Evolutionary conservation across 2,888 invertebrate species (phyloP), one percentile per base, ranked within the genome.

Genomic region (Ceraclea dissimilis): DNA sequence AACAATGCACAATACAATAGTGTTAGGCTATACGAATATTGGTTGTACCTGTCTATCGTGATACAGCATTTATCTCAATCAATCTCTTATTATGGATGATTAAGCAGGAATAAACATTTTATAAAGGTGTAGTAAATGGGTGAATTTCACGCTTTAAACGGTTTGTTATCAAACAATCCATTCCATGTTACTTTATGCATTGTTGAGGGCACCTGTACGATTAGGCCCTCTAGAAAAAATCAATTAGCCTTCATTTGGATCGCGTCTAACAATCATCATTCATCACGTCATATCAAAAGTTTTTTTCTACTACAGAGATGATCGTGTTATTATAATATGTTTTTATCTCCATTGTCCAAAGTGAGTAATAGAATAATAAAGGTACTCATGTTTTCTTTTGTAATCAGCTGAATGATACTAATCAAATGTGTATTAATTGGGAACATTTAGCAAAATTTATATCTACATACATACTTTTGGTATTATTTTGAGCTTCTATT

Each of bases 281-380:
- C 61, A 61, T 61, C 61, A 61, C 59, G 61, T 61, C 61, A 59
- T 56, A 61, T 61, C 61, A 59, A 57, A 59, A 33, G 47, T 49
- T 44, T 60, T 57, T 59, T 59, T 56, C n/a, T 33, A 26, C 26
- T 26, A 26, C 10, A 4, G 5, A 26, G 26, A 26, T 26, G 26
- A 26, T 26, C 26, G 10, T 26, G 26, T 26, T 26, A 26, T 26
- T 26, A 26, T 26, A 6, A 26, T 26, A 6, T 6, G 26, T 26
- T 26, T 26, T 26, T n/a, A n/a, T n/a, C n/a, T 10, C 26, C 10
- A 26, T 26, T 26, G 26, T 26, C 26, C 26, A 10, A 26, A 26
- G 26, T 26, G 10, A 6, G 26, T 26, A 26, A 26, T 26, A 26
- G 26, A 26, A 26, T 26, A 26, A 26, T 10, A 26, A 4, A 26